Conservation (phyloP, 2,113 vertebrate species). For the Rhadina sibilatrix region DNA sequence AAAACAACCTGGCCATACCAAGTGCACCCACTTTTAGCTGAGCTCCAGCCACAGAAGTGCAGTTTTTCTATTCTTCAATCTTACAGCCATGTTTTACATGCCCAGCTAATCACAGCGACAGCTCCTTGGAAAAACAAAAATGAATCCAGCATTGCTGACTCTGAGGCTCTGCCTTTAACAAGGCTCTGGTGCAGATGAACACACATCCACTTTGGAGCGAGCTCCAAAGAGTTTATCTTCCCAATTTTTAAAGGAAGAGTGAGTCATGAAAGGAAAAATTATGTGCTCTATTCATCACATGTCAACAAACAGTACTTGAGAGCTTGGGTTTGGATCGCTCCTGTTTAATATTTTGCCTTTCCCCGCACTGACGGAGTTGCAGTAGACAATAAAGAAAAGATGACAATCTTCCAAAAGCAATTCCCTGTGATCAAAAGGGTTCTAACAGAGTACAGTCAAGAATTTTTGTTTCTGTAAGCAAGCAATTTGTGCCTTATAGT, state of each 20-base stretch:
- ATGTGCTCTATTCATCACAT: not conserved
- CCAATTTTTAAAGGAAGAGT: not conserved
- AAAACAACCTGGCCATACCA: not conserved
- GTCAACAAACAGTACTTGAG: not conserved
- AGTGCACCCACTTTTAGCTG: not conserved
- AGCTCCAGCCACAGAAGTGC: not conserved
- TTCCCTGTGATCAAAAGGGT: not conserved
- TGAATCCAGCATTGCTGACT: not conserved
- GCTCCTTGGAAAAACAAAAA: not conserved
- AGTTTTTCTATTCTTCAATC: not conserved
- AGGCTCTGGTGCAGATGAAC: not conserved
- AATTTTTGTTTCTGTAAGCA: not conserved
- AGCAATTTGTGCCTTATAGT: not conserved
- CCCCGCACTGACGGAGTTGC: not conserved
- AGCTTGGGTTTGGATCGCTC: slow-evolving; percentile 7
- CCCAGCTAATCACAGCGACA: not conserved
- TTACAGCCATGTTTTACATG: rapidly evolving
- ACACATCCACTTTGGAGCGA: not conserved
- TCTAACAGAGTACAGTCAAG: not conserved
- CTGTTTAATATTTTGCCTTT: not conserved
- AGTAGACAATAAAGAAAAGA: not conserved
- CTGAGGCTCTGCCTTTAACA: not conserved
- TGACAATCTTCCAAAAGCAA: slow-evolving; percentile 17
- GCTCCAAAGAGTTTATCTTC: not conserved
- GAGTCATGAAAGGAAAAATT: not conserved